phyloP scores from a whole-genome alignment of 2,113 vertebrate genomes.

The Psephotus haematonotus region DNA sequence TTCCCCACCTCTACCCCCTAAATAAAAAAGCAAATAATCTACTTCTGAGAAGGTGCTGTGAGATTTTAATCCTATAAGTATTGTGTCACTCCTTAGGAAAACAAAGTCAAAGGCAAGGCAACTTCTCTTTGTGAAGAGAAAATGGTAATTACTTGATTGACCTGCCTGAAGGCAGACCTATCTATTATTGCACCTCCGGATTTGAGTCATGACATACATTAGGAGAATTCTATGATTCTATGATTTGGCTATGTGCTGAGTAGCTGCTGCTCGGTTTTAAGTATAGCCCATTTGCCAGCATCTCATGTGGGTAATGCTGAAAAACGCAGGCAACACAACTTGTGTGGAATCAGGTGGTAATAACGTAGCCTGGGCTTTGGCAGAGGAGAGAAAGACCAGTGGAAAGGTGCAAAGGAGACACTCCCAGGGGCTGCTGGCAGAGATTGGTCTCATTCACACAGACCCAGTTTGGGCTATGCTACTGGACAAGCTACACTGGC shows the following conservation, averaged over 20 bases:
- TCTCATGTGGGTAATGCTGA: not conserved
- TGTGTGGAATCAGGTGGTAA: not conserved
- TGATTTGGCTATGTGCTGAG: not conserved
- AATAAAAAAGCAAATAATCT: not conserved
- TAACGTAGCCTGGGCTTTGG: not conserved
- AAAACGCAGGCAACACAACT: not conserved
- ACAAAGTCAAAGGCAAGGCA: not conserved
- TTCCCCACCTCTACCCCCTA: not conserved
- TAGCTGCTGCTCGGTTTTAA: not conserved
- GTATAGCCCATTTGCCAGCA: not conserved
- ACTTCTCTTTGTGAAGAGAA: not conserved
- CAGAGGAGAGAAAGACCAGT: not conserved
- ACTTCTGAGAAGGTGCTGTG: not conserved
- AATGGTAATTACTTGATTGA: not conserved
- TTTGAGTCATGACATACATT: not conserved
- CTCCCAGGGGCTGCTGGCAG: not conserved
- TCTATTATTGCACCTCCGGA: not conserved
- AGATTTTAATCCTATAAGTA: not conserved
- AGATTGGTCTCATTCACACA: fast-evolving
- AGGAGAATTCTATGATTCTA: no score
- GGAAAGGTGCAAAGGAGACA: not conserved
- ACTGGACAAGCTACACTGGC: not conserved
- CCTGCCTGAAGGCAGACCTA: not conserved
- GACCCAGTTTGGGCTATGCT: not conserved
- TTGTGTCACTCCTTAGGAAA: not conserved